Evolutionary conservation across 2,797 vertebrate genomes (phyloP), one percentile per base, ranked within the genome.

Genomic region (Fistularia commersonii): DNA sequence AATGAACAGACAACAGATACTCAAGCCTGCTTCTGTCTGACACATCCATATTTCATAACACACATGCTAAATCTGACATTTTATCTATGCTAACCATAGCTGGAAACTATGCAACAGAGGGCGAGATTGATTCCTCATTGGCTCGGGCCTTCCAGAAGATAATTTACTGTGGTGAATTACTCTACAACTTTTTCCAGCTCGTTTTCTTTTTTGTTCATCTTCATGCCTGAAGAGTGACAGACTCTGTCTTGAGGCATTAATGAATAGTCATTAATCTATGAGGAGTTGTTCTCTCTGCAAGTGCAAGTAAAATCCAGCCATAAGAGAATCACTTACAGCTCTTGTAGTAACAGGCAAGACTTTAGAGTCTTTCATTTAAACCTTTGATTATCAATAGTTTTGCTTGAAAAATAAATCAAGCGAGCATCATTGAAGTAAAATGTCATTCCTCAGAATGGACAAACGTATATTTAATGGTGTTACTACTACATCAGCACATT

Each of bases 41-140:
- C 41, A 42, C 46, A 36, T 48, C 52, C 8, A 56, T 32, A 8
- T 23, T 48, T 45, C 10, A 10, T 41, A 57, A 47, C 32, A 58
- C 15, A 14, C 8, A 52, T 60, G 59, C 42, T 15, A 13, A 57
- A 49, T 51, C 48, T 56, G 46, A 66, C 34, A 50, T 47, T 40
- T 34, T 62, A 63, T 58, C 47, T 51, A 14, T 34, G 47, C 54
- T 57, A 56, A 54, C 51, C 50, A 23, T 57, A 54, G 58, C 58
- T 76, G 73, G 64, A 84, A 76, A 77, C 55, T 69, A 64, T 72
- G 74, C 39, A 38, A 41, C 61, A 70, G 54, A 66, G 15, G 31
- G 45, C 55, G 41, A 66, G 50, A 45, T 57, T 67, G 65, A 76
- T 78, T 57, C 57, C 36, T 48, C 49, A 51, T 54, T 63, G 62